phyloP scores from a whole-genome alignment of 2,888 invertebrate species.

The Melanchra persicariae region DNA sequence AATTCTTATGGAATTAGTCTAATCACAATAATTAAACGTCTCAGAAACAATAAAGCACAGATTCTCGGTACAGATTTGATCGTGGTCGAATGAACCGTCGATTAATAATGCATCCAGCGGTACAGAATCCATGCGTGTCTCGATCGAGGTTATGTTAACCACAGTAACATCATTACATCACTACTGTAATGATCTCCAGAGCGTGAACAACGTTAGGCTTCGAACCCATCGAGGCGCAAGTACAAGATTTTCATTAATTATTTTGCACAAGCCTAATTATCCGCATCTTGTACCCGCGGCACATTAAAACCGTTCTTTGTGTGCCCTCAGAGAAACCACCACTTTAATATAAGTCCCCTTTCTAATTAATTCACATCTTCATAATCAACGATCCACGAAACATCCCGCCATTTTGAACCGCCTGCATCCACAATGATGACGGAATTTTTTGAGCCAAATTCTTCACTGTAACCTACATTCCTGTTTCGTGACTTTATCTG shows the following conservation, averaged over 20 bases:
- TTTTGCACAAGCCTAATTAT: conserved; percentile 63
- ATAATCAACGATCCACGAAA: conserved; percentile 43
- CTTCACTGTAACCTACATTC: conserved; percentile 52
- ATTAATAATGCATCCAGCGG: conserved; percentile 59
- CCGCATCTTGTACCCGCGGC: conserved; percentile 45
- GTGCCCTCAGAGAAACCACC: conserved; percentile 34
- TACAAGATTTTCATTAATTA: conserved; percentile 65
- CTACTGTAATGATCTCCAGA: conserved; percentile 53
- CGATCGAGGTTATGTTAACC: conserved; percentile 58
- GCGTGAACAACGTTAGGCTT: conserved; percentile 53
- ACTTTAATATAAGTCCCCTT: conserved; percentile 37
- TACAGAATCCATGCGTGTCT: conserved; percentile 51
- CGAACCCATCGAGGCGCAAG: conserved; percentile 42
- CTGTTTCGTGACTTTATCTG: conserved; percentile 61
- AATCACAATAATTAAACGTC: not conserved
- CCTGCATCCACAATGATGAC: conserved; percentile 27
- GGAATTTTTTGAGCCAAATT: conserved; percentile 25
- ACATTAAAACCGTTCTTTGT: conserved; percentile 52
- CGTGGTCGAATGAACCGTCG: conserved; percentile 25
- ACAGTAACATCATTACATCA: conserved; percentile 55
- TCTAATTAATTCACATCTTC: conserved; percentile 51
- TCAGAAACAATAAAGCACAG: not conserved
- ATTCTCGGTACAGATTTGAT: conserved; percentile 14
- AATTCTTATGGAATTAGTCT: too few relatives aligned
- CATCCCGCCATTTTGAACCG: conserved; percentile 21